A percentile compares a stretch with the other conserved stretches of the same genome.
These are phyloP conservation scores for Siphlonurus alternatus DNA, from an alignment of 2,888 invertebrate species.

Conservation along the genomic window DNA sequence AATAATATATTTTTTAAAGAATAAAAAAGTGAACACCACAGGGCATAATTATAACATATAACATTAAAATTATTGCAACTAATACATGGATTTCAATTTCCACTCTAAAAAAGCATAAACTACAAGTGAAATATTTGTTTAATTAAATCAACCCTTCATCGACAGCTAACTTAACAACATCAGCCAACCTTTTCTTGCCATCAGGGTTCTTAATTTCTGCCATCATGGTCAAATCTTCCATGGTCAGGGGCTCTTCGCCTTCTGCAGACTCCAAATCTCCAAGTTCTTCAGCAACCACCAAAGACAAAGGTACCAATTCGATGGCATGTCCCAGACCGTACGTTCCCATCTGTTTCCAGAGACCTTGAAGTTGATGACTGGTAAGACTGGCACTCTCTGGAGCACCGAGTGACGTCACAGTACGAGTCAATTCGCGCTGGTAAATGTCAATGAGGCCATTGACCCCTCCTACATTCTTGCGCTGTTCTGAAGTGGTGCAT, in stretches of 20 bases:
- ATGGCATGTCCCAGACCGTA: neutral
- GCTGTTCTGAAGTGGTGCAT: conserved; percentile 5
- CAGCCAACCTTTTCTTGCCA: neutral
- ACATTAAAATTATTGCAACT: no score
- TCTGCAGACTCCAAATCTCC: neutral
- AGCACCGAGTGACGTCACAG: no score
- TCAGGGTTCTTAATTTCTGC: neutral
- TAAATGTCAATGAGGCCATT: neutral
- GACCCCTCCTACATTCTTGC: neutral
- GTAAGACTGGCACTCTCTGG: no score
- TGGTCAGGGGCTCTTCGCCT: neutral
- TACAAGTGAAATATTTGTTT: no score
- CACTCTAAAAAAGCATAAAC: no score
- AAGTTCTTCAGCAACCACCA: neutral
- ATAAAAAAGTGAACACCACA: no score
- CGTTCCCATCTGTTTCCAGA: neutral
- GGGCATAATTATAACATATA: no score
- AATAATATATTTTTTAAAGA: no score
- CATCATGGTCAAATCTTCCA: neutral
- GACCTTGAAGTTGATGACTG: neutral
- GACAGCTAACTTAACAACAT: neutral
- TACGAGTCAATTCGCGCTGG: no score
- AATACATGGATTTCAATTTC: no score
- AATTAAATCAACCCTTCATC: neutral
- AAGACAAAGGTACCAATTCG: neutral